Conservation (phyloP, 2,888 invertebrate genomes). For the Tinea pellionella region DNA sequence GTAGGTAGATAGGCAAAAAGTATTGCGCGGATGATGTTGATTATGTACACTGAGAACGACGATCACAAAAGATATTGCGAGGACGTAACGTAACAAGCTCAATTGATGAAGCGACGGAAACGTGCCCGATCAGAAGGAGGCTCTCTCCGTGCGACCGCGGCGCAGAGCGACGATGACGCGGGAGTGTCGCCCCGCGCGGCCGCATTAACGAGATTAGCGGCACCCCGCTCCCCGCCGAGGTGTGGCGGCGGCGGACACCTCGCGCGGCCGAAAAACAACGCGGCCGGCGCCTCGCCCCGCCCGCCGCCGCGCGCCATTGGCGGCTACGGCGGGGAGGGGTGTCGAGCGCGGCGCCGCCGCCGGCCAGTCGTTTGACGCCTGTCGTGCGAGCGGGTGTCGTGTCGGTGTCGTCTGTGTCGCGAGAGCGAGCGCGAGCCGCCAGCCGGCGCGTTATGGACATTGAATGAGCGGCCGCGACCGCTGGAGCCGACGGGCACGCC, state of each 20-base stretch:
- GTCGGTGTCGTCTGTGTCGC: conserved; percentile 34
- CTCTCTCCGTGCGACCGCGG: conserved; percentile 17
- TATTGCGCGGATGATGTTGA: background rate
- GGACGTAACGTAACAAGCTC: conserved; percentile 53
- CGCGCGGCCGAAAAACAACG: conserved; percentile 63
- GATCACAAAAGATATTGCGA: conserved; percentile 7
- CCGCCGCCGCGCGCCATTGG: conserved; percentile 47
- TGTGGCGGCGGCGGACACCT: conserved; percentile 44
- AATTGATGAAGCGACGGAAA: conserved; percentile 67
- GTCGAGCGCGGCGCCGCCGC: conserved; percentile 62
- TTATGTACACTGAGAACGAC: background rate
- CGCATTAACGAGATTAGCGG: conserved; percentile 63
- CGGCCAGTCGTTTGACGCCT: conserved; percentile 64
- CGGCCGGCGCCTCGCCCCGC: conserved; percentile 48
- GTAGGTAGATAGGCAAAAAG: too few relatives aligned
- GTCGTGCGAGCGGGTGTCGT: conserved; percentile 63
- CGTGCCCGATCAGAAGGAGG: conserved; percentile 67
- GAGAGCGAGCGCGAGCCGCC: conserved; percentile 37
- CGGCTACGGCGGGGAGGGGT: conserved; percentile 64
- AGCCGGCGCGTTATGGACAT: conserved; percentile 52
- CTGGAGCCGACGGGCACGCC: conserved; percentile 66
- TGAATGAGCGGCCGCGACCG: conserved; percentile 74
- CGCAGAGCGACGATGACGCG: conserved; percentile 16
- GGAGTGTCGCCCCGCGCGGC: conserved; percentile 45
- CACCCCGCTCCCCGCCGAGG: conserved; percentile 26